A percentile compares a stretch with the other conserved stretches of the same genome.
phyloP scores from a whole-genome alignment of 2,888 invertebrate genomes.

The Conchocele bisecta region DNA sequence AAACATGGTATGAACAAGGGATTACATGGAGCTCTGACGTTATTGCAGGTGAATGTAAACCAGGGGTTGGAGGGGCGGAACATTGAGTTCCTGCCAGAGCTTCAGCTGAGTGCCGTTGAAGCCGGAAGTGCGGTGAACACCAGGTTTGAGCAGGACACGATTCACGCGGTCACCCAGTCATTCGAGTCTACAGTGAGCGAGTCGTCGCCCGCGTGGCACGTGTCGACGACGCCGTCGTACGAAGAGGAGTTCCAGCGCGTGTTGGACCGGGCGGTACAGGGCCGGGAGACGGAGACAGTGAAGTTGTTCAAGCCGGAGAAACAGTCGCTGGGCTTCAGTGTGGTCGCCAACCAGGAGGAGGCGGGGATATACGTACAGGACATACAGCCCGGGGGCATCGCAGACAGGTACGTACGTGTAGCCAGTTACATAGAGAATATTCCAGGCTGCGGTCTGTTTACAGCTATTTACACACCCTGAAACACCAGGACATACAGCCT shows the following conservation, averaged over 20 bases:
- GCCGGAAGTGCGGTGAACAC: too few species aligned
- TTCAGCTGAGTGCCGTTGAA: too few species aligned
- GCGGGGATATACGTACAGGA: conserved; percentile 88
- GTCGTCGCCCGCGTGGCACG: conserved; percentile 18
- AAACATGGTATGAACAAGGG: too few species aligned
- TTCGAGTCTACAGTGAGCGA: conserved; percentile 28
- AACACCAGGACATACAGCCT: conserved; percentile 88
- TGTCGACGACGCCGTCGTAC: conserved; percentile 69
- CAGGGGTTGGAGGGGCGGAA: conserved; percentile 85
- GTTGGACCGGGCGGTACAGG: conserved; percentile 85
- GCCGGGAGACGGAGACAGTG: conserved; percentile 86
- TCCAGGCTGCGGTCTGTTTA: too few species aligned
- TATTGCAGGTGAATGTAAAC: conserved; percentile 46
- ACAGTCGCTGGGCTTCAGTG: conserved; percentile 88
- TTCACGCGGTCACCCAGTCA: conserved; percentile 54
- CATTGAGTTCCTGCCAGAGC: conserved; percentile 90
- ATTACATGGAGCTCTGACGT: too few species aligned
- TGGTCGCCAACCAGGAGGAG: conserved; percentile 87
- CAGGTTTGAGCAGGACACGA: conserved; percentile 26
- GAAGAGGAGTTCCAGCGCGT: conserved; percentile 66
- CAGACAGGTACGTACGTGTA: conserved; percentile 87
- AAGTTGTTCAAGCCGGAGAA: conserved; percentile 87
- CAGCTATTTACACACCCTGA: too few species aligned
- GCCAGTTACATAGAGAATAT: too few species aligned
- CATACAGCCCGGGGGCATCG: conserved; percentile 87